phyloP scores from a whole-genome alignment of 2,113 vertebrate species.

The Ochotona princeps region DNA sequence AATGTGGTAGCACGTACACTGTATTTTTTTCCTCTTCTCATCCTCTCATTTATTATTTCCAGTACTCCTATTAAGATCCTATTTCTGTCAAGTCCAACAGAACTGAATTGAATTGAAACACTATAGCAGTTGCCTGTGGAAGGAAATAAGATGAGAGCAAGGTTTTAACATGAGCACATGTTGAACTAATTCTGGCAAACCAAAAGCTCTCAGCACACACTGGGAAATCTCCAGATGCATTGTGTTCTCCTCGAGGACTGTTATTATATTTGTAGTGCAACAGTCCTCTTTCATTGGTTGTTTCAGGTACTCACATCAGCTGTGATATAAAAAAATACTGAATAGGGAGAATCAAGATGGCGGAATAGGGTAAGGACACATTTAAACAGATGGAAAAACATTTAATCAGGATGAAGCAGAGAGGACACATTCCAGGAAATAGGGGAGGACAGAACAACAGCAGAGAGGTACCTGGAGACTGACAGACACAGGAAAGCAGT shows the following conservation, averaged over 20 bases:
- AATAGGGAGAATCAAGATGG: no score
- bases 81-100: neutral
- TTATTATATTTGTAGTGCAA: neutral
- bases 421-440: no score
- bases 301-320: neutral
- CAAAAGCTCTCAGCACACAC: neutral
- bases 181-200: neutral
- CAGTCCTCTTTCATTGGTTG: neutral
- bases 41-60: neutral
- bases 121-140: conserved; percentile 8
- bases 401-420: no score
- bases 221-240: neutral
- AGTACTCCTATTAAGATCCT: conserved; percentile 28
- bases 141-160: neutral
- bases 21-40: neutral
- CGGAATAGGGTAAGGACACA: no score
- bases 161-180: neutral
- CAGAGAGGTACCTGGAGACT: no score
- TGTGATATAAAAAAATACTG: neutral
- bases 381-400: no score
- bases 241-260: neutral
- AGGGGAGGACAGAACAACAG: no score
- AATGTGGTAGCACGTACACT: neutral
- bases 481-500: no score
- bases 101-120: neutral